A percentile compares a stretch with the other conserved stretches of the same genome.
Conservation (phyloP, 1,140 invertebrate species). For the Meteorus sp. region DNA sequence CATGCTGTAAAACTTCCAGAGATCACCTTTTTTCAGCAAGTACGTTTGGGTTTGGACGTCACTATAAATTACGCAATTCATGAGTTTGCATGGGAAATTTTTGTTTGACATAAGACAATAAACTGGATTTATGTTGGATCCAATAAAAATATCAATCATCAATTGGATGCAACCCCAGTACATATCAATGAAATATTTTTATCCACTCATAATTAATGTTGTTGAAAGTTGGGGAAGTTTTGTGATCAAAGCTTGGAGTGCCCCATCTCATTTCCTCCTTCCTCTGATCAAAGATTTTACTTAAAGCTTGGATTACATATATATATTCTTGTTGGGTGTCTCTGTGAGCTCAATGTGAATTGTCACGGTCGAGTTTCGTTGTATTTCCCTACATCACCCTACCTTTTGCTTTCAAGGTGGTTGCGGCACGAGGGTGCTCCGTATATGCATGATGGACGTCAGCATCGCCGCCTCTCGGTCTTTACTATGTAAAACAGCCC, state of each 20-base stretch:
- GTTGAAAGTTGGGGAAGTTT: neutral
- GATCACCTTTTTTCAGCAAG: no score
- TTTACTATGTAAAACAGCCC: constrained; percentile 43
- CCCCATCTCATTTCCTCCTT: neutral
- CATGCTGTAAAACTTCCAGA: no score
- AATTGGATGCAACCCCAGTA: neutral
- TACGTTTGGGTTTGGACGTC: no score
- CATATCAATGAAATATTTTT: constrained; percentile 3
- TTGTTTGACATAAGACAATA: no score
- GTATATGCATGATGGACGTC: neutral
- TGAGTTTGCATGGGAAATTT: no score
- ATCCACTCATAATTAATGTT: neutral
- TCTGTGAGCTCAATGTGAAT: neutral
- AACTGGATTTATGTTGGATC: no score
- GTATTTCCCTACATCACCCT: no score
- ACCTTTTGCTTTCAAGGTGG: neutral
- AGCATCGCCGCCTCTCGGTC: constrained; percentile 20
- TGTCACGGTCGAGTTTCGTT: neutral
- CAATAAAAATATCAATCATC: neutral
- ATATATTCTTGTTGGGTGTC: neutral
- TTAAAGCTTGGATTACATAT: neutral
- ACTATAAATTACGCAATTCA: no score
- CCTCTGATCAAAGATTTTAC: neutral
- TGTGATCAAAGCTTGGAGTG: neutral
- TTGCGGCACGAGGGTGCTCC: neutral